Evolutionary conservation across 2,113 vertebrate species (phyloP).

Genomic region (Xenotilapia leptura): DNA sequence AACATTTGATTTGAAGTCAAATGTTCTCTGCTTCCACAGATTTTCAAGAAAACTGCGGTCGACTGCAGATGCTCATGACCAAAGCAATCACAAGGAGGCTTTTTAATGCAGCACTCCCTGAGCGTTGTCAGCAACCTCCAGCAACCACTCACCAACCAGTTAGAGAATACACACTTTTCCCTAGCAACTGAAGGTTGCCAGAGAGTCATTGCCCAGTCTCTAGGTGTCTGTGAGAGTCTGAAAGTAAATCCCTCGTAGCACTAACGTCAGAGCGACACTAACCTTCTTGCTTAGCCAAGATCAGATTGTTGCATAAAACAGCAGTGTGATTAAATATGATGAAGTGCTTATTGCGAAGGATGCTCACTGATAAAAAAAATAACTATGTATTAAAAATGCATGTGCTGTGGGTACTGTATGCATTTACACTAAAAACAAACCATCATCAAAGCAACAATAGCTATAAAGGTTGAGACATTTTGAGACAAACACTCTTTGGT

Average conservation of each 20-base stretch:
- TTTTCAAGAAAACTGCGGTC: background rate
- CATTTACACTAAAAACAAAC: background rate
- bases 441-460: background rate
- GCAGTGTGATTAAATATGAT: background rate
- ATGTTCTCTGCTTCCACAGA: background rate
- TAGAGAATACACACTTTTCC: background rate
- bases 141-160: background rate
- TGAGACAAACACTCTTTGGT: background rate
- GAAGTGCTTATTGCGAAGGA: background rate
- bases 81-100: background rate
- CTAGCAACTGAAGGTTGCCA: background rate
- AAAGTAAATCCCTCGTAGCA: background rate
- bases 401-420: background rate
- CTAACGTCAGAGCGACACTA: background rate
- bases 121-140: background rate
- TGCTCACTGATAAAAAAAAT: background rate
- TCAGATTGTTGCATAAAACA: background rate
- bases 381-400: background rate
- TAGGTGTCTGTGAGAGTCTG: background rate
- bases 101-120: background rate
- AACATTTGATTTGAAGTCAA: background rate
- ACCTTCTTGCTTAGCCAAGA: background rate
- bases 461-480: background rate
- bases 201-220: background rate
- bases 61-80: background rate